Conservation (phyloP, 1,140 invertebrate genomes). For the Pararge aegeria region DNA sequence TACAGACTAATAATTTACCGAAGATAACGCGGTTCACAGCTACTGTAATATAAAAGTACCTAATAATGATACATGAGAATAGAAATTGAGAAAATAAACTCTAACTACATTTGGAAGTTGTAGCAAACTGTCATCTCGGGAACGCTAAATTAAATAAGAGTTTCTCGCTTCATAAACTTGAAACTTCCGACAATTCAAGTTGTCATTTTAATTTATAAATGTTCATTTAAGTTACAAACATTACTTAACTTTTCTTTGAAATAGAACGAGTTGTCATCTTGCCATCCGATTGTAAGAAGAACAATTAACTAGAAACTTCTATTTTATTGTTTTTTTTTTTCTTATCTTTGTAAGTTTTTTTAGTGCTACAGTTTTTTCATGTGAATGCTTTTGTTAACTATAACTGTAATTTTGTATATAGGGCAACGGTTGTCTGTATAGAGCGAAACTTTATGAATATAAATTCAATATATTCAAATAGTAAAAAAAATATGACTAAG, state of each 20-base stretch:
- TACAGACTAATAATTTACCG: not conserved
- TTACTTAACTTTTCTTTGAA: not conserved
- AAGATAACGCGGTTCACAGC: too few species aligned
- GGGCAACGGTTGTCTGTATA: too few species aligned
- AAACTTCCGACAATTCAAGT: conserved; percentile 8
- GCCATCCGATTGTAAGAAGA: not conserved
- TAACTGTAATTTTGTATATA: too few species aligned
- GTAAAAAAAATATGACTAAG: too few species aligned
- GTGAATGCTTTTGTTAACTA: too few species aligned
- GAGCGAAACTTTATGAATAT: too few species aligned
- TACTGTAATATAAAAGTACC: not conserved
- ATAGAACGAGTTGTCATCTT: not conserved
- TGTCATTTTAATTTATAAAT: conserved; percentile 11
- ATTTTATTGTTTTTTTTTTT: too few species aligned
- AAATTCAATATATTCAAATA: too few species aligned
- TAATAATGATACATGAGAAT: not conserved
- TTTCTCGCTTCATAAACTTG: conserved; percentile 11
- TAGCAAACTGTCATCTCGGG: conserved; percentile 8
- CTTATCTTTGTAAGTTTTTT: too few species aligned
- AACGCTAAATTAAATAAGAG: conserved; percentile 10
- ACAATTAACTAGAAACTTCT: too few species aligned
- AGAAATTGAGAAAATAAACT: conserved; percentile 9
- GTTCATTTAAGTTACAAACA: conserved; percentile 10
- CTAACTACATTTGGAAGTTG: conserved; percentile 4
- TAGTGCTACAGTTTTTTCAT: too few species aligned